A percentile compares a stretch with the other conserved stretches of the same genome.
Conservation (phyloP, 2,797 vertebrate species). For the Nasua narica region DNA sequence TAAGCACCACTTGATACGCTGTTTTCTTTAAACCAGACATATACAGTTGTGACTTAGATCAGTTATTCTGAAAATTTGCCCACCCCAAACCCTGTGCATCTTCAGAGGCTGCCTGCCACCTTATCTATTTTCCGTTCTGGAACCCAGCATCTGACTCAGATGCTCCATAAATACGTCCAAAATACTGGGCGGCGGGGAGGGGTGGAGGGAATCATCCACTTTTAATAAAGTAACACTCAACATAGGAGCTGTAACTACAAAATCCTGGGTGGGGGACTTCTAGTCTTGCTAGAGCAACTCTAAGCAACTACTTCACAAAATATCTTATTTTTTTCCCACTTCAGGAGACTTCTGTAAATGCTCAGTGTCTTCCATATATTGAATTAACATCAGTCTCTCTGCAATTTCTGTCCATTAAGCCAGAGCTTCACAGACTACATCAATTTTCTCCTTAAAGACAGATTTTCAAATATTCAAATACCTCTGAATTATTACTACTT, state of each 20-base stretch:
- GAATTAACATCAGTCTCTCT: background rate
- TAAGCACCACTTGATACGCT: background rate
- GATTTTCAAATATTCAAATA: background rate
- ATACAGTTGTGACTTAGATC: background rate
- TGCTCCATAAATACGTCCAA: background rate
- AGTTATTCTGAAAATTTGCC: background rate
- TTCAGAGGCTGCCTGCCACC: background rate
- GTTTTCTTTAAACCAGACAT: background rate
- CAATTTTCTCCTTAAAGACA: background rate
- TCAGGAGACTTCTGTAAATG: background rate
- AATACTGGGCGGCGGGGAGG: no score
- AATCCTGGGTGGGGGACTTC: background rate
- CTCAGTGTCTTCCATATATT: background rate
- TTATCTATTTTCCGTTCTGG: background rate
- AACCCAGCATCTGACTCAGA: no score
- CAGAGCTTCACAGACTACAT: background rate
- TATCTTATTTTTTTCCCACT: background rate
- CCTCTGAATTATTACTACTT: background rate
- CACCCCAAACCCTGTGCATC: background rate
- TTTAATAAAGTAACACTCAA: background rate
- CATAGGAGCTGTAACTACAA: background rate
- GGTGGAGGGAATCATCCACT: background rate
- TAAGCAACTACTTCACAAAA: background rate
- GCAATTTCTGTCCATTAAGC: background rate
- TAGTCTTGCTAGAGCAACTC: background rate